A percentile compares a stretch with the other conserved stretches of the same genome.
phyloP scores from a whole-genome alignment of 2,888 invertebrate genomes.

The Mechanitis mazaeus region DNA sequence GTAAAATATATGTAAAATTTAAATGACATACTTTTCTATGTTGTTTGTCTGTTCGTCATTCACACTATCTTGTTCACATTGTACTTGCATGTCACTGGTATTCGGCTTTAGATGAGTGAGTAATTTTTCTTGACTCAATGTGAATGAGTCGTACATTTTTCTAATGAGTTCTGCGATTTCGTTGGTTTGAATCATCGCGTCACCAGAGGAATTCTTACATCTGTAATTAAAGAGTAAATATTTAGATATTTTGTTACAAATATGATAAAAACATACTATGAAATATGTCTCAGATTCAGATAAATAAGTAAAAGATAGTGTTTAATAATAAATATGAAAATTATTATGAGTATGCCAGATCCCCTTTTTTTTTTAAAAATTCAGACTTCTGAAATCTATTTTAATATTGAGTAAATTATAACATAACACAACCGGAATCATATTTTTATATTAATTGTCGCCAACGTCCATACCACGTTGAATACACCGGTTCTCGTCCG shows the following conservation, averaged over 20 bases:
- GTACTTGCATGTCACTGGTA: slow-evolving; percentile 60
- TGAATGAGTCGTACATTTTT: slow-evolving; percentile 64
- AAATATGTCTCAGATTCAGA: too few species aligned
- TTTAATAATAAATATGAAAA: too few species aligned
- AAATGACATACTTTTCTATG: slow-evolving; percentile 3
- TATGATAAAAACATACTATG: too few species aligned
- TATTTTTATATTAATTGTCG: slow-evolving; percentile 21
- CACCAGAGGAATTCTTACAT: slow-evolving; percentile 60
- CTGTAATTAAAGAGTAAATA: slow-evolving; percentile 33
- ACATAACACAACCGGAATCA: slow-evolving; percentile 39
- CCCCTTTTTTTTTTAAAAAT: too few species aligned
- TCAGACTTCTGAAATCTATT: too few species aligned
- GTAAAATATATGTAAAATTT: too few species aligned
- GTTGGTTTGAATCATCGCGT: slow-evolving; percentile 51
- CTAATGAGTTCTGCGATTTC: slow-evolving; percentile 61
- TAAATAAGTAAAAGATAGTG: too few species aligned
- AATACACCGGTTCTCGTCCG: slow-evolving; percentile 49
- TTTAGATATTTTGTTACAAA: not conserved
- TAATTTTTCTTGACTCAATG: slow-evolving; percentile 53
- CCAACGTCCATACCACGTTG: slow-evolving; percentile 63
- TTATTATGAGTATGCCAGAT: too few species aligned
- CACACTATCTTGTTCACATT: slow-evolving; percentile 39
- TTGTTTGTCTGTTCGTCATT: slow-evolving; percentile 8
- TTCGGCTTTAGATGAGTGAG: slow-evolving; percentile 37
- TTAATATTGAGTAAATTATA: not conserved